Evolutionary conservation across 2,888 invertebrate genomes (phyloP).

Genomic region (Phyllotreta striolata): DNA sequence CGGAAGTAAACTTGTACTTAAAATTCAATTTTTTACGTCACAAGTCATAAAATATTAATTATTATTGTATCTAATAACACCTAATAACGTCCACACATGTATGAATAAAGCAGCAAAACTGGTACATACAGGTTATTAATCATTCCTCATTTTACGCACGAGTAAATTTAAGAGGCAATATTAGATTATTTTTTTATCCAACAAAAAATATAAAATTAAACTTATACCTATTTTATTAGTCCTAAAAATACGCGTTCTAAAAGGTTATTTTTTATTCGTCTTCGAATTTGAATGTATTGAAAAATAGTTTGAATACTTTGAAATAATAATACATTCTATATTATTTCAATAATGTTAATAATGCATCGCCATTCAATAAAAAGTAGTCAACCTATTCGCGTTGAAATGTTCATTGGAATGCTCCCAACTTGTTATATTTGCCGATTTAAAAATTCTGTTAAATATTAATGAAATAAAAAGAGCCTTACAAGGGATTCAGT

Average conservation of each 20-base stretch:
- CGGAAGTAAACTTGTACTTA: no score
- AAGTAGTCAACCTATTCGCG: neutral
- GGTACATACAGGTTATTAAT: conserved; percentile 8
- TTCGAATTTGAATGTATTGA: no score
- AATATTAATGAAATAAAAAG: conserved; percentile 3
- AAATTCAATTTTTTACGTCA: no score
- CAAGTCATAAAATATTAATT: no score
- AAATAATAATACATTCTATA: no score
- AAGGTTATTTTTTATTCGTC: no score
- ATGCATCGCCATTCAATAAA: neutral
- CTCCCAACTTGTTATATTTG: neutral
- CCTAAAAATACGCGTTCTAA: no score
- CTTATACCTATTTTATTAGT: no score
- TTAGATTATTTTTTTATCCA: conserved; percentile 1
- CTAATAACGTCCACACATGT: conserved; percentile 6
- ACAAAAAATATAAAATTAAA: conserved; percentile 5
- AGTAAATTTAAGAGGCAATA: neutral
- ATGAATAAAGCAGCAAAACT: conserved; percentile 4
- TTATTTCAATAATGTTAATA: no score
- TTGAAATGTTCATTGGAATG: neutral
- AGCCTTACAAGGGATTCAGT: conserved; percentile 47
- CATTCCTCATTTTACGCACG: conserved; percentile 7
- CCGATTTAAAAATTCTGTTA: neutral
- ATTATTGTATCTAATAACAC: neutral
- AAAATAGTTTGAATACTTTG: no score